These are phyloP conservation scores for Bradypodion pumilum DNA, from an alignment of 2,797 vertebrate genomes.

Conservation along the genomic window DNA sequence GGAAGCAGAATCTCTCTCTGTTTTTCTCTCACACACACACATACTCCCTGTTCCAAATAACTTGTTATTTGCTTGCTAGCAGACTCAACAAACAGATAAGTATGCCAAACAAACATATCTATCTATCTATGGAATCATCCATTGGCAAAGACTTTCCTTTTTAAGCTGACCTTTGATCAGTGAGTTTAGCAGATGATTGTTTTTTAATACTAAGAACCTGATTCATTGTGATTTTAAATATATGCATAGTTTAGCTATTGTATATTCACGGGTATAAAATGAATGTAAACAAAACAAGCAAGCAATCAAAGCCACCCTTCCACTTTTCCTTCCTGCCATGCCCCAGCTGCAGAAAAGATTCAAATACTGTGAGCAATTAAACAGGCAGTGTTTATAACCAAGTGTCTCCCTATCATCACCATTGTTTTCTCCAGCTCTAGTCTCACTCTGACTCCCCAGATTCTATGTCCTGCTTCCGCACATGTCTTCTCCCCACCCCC, in stretches of 20 bases:
- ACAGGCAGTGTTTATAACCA: no score
- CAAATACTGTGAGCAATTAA: no score
- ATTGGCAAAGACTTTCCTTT: no score
- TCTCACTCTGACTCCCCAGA: background rate
- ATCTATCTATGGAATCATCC: no score
- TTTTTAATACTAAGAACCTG: no score
- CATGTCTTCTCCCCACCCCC: background rate
- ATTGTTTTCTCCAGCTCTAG: background rate
- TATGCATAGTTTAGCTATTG: no score
- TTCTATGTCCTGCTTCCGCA: background rate
- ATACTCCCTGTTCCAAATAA: slow-evolving; percentile 23
- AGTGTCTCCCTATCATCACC: background rate
- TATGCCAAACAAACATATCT: slow-evolving; percentile 49
- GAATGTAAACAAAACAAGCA: no score
- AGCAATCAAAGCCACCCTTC: background rate
- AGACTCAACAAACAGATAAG: slow-evolving; percentile 60
- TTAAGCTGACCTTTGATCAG: no score
- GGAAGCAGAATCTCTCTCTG: background rate
- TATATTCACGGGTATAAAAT: no score
- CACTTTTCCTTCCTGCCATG: background rate
- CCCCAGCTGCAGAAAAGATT: background rate
- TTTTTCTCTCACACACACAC: background rate
- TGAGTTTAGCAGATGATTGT: no score
- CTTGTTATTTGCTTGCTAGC: slow-evolving; percentile 46
- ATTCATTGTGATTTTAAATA: no score